These are phyloP conservation scores for Eulithis prunata DNA, from an alignment of 2,888 invertebrate species.

Conservation along the genomic window DNA sequence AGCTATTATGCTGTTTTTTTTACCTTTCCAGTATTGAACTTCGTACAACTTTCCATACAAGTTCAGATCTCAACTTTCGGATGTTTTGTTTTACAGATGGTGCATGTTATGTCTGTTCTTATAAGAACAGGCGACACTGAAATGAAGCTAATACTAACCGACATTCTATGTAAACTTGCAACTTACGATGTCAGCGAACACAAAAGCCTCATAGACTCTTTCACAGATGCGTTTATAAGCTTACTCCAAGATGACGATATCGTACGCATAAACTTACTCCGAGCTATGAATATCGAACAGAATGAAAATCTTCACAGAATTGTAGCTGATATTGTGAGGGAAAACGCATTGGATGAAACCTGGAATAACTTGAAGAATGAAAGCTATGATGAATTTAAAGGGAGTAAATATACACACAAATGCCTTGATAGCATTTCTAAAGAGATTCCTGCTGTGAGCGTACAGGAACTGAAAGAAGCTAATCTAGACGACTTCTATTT, in stretches of 20 bases:
- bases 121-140: conserved; percentile 57
- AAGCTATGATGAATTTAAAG: conserved; percentile 15
- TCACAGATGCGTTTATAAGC: conserved; percentile 48
- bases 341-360: conserved; percentile 47
- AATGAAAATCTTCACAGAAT: conserved; percentile 47
- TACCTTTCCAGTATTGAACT: no score
- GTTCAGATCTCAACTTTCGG: not conserved
- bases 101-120: conserved; percentile 58
- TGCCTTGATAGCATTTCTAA: conserved; percentile 36
- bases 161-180: conserved; percentile 58
- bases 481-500: conserved; percentile 63
- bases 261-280: conserved; percentile 50
- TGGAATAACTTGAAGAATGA: conserved; percentile 39
- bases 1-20: no score
- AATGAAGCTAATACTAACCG: conserved; percentile 55
- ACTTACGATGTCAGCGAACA: conserved; percentile 46
- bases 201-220: conserved; percentile 43
- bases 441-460: conserved; percentile 1
- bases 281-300: conserved; percentile 38
- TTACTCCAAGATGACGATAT: conserved; percentile 49
- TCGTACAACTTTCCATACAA: no score
- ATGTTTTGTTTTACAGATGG: conserved; percentile 50
- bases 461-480: conserved; percentile 17
- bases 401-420: conserved; percentile 36
- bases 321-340: conserved; percentile 41